Evolutionary conservation across 1,140 invertebrate genomes (phyloP), one percentile per base, ranked within the genome.

Genomic region (Panulirus ornatus): DNA sequence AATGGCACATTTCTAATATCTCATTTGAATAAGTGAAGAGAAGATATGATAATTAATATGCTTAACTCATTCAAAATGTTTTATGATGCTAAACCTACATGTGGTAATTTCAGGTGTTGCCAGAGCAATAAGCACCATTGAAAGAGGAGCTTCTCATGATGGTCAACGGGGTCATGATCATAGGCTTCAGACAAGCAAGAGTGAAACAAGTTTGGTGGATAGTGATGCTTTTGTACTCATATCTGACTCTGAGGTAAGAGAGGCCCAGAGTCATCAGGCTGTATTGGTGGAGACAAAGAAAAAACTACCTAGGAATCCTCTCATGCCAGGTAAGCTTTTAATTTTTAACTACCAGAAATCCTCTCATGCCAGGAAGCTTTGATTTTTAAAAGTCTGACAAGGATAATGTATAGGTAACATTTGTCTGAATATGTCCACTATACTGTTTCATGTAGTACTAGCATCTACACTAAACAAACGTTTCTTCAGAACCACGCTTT

Each of bases 201-300:
- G 97, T 71, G 97, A 98, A 93, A 98, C 97, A 0, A 98, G 97
- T 93, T 95, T 98, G 2, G 97, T 76, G 3, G 90, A 92, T 83
- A 86, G 97, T 0, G 98, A 98, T 92, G 97, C 97, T 44, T 99
- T 98, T 94, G 97, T 98, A 0, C 95, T 98, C 90, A 95, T 98
- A 16, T 95, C 95, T 5, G 96, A 96, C 92, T 94, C 94, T 75
- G 94, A 95, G 66, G 92, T 94, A 2, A 92, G 93, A 70, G 93
- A 93, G 44, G 91, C 93, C 1, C 90, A 87, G 36, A 90, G 40
- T 36, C 82, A 86, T 27, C 78, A 89, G 19, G n/a, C 42, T 92
- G 93, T 75, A 83, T 92, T 88, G 87, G 84, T 58, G 22, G 78
- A 78, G 8, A 47, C 86, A 79, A 79, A 93, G 42, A 84, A 73